phyloP scores from a whole-genome alignment of 1,140 invertebrate species.

The Caerostris extrusa region DNA sequence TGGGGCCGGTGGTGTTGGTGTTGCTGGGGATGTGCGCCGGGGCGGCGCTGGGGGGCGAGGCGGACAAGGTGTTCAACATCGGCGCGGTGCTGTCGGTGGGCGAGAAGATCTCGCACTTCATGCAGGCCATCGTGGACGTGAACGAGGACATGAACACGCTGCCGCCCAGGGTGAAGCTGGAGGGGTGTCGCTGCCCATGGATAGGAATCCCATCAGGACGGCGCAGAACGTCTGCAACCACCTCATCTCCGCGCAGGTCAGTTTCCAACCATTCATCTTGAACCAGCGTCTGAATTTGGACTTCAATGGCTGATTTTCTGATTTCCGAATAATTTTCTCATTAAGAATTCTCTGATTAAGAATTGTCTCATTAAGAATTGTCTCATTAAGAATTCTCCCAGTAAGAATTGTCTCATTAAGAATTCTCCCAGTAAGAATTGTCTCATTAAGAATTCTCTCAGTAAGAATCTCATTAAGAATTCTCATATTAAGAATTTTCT shows the following conservation, averaged over 20 bases:
- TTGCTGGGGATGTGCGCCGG: neutral
- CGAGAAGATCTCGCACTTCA: conserved; percentile 89
- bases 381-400: no score
- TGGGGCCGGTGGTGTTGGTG: neutral
- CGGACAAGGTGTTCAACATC: conserved; percentile 82
- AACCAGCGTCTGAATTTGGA: neutral
- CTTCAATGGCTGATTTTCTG: no score
- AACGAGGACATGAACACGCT: conserved; percentile 92
- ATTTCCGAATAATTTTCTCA: no score
- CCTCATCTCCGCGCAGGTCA: conserved; percentile 84
- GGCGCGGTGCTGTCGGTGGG: conserved; percentile 94
- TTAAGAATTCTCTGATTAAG: no score
- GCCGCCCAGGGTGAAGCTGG: conserved; percentile 86
- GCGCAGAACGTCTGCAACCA: conserved; percentile 96
- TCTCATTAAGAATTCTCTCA: no score
- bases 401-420: no score
- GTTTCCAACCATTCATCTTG: no score
- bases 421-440: no score
- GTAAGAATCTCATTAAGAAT: no score
- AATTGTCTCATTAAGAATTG: no score
- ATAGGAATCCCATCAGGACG: conserved; percentile 96
- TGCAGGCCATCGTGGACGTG: conserved; percentile 89
- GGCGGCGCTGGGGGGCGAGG: neutral
- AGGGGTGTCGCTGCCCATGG: conserved; percentile 87
- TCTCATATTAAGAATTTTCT: no score